Base-by-base conservation (phyloP, 2,888 invertebrate species). In the Leucophora obtusa region DNA sequence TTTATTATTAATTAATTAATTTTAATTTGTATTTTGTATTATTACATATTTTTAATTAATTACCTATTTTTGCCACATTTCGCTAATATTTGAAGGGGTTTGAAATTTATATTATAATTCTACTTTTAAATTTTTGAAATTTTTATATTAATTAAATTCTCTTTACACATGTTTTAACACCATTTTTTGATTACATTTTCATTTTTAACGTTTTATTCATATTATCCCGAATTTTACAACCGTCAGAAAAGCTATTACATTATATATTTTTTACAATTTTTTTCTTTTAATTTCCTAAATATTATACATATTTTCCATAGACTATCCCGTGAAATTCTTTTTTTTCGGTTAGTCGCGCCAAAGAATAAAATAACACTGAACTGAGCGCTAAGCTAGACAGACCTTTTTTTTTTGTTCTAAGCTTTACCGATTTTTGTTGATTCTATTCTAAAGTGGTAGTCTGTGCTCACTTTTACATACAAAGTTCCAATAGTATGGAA, bases 291-390 rank as follows among this genome's bases (percentile, higher is more conserved):
- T 65, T 66, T 77, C 65, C 77, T 65, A 50, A 73, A 69, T 56
- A 56, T 21, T 54, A 63, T 43, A 33, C 56, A 60, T 21, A 47
- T 66, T 28, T 50, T 17, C 38, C n/a, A n/a, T 21, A 65, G 43
- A 11, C 62, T 15, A 71, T 54, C 60, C 70, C 50, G 58, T 51
- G 24, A 66, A 81, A 70, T 59, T 72, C 53, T 58, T 58, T 59
- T 50, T 51, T 60, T 70, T 65, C 73, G 65, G 77, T 81, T 69
- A 73, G 70, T 70, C 81, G 81, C 77, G 77, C 81, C 81, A 81
- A 81, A 74, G 74, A 58, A 74, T 81, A 69, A 74, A 81, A 81
- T 70, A 81, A 77, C 73, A 81, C 81, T 81, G 56, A 81, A 77
- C 60, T 62, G 73, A 74, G 65, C 68, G 68, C 68, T 70, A 58